A percentile compares a stretch with the other conserved stretches of the same genome.
Conservation (phyloP, 2,113 vertebrate species). For the Phrynosoma blainvillii region DNA sequence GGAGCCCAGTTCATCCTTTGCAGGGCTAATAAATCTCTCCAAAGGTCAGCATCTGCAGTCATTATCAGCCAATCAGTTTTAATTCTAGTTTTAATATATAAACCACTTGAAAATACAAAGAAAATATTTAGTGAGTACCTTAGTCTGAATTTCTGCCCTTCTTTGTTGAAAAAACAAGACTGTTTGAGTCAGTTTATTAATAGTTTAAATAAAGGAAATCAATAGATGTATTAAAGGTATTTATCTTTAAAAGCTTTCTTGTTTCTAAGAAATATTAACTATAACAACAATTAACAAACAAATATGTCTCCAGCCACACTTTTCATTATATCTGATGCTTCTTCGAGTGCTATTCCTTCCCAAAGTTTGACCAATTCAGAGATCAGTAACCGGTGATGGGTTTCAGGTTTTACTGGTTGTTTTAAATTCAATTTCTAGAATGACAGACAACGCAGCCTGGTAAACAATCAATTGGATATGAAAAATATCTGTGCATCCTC, state of each 20-base stretch:
- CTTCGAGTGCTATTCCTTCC: not conserved
- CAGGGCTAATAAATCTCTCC: conserved; percentile 68
- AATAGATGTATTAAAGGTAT: conserved; percentile 55
- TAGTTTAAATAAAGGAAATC: conserved; percentile 68
- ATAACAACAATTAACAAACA: conserved; percentile 43
- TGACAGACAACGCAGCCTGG: not conserved
- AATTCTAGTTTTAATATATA: conserved; percentile 72
- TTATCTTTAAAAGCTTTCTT: conserved; percentile 48
- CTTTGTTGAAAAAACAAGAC: not conserved
- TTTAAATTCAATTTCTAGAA: not conserved
- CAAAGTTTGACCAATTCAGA: not conserved
- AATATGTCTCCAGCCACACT: conserved; percentile 40
- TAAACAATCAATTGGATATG: not conserved
- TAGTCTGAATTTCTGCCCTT: conserved; percentile 46
- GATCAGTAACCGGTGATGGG: not conserved
- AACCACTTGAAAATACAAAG: conserved; percentile 61
- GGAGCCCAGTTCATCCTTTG: conserved; percentile 66
- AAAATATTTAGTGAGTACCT: conserved; percentile 65
- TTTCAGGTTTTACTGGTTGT: not conserved
- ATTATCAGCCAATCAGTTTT: conserved; percentile 70
- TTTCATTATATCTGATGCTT: conserved; percentile 44
- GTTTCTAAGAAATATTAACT: conserved; percentile 68
- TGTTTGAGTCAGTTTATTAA: conserved; percentile 63
- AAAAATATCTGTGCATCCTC: not conserved
- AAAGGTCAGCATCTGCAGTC: conserved; percentile 70